Conservation (phyloP, 2,113 vertebrate genomes). For the Phaetusa simplex region DNA sequence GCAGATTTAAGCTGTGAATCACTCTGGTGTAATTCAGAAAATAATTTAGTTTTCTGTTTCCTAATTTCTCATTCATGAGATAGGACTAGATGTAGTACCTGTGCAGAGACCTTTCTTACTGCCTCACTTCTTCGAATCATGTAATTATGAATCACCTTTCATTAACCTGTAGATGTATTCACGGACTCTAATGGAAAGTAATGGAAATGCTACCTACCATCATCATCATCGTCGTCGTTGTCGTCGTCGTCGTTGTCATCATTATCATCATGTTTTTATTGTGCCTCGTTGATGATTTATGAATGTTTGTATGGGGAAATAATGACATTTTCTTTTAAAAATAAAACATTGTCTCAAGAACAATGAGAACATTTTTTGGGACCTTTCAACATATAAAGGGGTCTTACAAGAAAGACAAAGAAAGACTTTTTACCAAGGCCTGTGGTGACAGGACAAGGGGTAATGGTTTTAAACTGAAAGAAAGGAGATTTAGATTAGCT, state of each 20-base stretch:
- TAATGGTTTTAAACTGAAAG: background rate
- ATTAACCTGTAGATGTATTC: background rate
- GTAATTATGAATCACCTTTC: background rate
- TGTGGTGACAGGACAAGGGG: background rate
- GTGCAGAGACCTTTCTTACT: background rate
- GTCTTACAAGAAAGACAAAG: background rate
- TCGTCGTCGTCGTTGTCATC: background rate
- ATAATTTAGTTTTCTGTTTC: background rate
- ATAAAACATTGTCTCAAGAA: background rate
- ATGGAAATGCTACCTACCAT: background rate
- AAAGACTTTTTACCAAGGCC: background rate
- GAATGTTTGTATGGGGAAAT: background rate
- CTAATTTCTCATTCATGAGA: background rate
- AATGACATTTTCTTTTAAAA: background rate
- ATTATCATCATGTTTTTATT: background rate
- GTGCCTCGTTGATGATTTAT: background rate
- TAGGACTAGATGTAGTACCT: background rate
- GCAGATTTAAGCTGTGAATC: background rate
- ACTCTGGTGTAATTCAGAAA: background rate
- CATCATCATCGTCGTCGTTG: background rate
- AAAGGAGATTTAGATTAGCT: background rate
- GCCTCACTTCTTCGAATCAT: background rate
- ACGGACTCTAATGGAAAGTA: background rate
- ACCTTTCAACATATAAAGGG: background rate
- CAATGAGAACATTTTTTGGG: background rate